Conservation (phyloP, 2,888 invertebrate species). For the Rhaphigaster nebulosa region DNA sequence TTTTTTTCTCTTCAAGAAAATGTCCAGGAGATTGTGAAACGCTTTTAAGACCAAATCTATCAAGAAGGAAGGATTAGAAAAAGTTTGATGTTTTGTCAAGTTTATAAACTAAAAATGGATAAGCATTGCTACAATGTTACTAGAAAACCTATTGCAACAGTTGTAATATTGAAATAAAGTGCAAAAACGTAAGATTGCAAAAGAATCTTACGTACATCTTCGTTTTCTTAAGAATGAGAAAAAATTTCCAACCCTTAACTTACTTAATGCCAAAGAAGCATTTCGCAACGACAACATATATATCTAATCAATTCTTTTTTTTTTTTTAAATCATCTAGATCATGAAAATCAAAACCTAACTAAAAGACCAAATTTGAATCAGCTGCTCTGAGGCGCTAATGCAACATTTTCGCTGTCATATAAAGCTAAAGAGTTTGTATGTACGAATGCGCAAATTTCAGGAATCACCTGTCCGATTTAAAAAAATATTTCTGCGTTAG, state of each 20-base stretch:
- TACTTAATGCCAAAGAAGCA: background rate
- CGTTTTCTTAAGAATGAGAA: background rate
- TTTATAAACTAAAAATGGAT: constrained; percentile 16
- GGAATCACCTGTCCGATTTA: too few relatives aligned
- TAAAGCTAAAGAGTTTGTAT: too few relatives aligned
- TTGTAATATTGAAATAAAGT: background rate
- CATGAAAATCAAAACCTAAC: too few relatives aligned
- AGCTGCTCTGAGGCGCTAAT: too few relatives aligned
- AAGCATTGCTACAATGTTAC: background rate
- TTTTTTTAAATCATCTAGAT: too few relatives aligned
- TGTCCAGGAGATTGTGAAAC: background rate
- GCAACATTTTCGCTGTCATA: too few relatives aligned
- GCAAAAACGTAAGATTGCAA: background rate
- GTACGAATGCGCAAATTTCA: too few relatives aligned
- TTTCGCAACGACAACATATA: background rate
- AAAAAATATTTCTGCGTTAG: too few relatives aligned
- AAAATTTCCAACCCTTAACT: background rate
- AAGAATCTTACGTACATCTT: background rate
- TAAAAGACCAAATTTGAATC: too few relatives aligned
- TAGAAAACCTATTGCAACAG: background rate
- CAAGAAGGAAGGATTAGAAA: background rate
- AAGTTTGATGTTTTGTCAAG: background rate
- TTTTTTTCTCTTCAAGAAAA: background rate
- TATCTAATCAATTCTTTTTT: background rate
- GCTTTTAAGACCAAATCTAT: background rate